Evolutionary conservation across 2,113 vertebrate species (phyloP).

Genomic region (Gavialis gangeticus): DNA sequence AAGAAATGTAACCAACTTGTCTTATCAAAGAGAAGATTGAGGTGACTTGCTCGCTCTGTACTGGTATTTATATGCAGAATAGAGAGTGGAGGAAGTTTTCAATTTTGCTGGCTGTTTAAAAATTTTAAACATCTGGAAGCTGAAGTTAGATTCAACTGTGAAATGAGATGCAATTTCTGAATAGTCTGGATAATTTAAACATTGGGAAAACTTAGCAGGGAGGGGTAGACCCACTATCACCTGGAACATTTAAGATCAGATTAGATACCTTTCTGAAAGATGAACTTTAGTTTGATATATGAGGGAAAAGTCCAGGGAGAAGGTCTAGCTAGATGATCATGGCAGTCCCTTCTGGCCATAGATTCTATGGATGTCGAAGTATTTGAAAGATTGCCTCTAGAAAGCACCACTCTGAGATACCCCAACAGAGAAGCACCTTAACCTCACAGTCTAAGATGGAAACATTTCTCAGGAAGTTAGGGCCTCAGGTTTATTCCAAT

Average conservation of each 20-base stretch:
- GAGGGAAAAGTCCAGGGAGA: conserved; percentile 3
- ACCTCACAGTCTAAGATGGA: neutral
- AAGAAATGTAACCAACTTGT: neutral
- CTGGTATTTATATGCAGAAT: neutral
- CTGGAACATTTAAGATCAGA: neutral
- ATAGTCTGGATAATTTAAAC: conserved; percentile 13
- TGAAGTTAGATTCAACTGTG: neutral
- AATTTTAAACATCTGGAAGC: neutral
- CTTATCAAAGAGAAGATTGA: neutral
- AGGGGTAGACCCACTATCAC: neutral
- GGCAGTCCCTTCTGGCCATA: conserved; percentile 9
- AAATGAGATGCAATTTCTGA: conserved; percentile 3
- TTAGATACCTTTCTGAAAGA: neutral
- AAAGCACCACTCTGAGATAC: neutral
- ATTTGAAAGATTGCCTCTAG: neutral
- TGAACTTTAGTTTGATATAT: conserved; percentile 3
- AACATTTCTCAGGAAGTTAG: neutral
- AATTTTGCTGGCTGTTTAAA: neutral
- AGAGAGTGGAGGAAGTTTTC: neutral
- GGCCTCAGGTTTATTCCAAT: neutral
- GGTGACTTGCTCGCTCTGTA: neutral
- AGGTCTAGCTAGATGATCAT: neutral
- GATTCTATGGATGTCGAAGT: neutral
- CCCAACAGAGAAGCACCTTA: neutral
- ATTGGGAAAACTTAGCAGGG: neutral